Conservation (phyloP, 2,797 vertebrate genomes). For the Passerculus sandwichensis region DNA sequence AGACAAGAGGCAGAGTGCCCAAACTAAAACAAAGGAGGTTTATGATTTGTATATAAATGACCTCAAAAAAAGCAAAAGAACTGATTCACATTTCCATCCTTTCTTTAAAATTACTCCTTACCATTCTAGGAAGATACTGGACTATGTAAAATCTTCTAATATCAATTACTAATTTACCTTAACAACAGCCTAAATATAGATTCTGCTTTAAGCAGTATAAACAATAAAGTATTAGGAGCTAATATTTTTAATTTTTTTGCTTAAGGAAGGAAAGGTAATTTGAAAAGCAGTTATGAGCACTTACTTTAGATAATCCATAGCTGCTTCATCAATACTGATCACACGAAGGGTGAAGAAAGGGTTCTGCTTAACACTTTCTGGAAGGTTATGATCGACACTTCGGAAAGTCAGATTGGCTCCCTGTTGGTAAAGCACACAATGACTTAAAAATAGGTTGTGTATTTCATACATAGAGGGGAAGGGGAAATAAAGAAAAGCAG, state of each 20-base stretch:
- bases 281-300: constrained; percentile 10
- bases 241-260: background rate
- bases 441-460: background rate
- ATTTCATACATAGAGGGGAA: background rate
- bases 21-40: background rate
- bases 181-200: background rate
- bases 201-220: background rate
- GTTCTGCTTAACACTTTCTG: constrained; percentile 78
- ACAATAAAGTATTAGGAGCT: background rate
- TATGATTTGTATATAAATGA: background rate
- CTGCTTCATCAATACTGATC: constrained; percentile 76
- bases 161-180: background rate
- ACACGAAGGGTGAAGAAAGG: constrained; percentile 75
- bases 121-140: background rate
- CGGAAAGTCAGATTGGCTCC: constrained; percentile 81
- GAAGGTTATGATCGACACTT: constrained; percentile 77
- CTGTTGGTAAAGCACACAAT: constrained; percentile 64
- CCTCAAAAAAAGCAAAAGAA: background rate
- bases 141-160: background rate
- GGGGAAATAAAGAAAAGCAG: background rate
- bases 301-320: constrained; percentile 78
- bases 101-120: background rate
- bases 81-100: background rate
- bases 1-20: background rate
- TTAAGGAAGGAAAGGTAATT: background rate